Base-by-base conservation (phyloP, 2,888 invertebrate genomes). In the Drosophila niveifrons region DNA sequence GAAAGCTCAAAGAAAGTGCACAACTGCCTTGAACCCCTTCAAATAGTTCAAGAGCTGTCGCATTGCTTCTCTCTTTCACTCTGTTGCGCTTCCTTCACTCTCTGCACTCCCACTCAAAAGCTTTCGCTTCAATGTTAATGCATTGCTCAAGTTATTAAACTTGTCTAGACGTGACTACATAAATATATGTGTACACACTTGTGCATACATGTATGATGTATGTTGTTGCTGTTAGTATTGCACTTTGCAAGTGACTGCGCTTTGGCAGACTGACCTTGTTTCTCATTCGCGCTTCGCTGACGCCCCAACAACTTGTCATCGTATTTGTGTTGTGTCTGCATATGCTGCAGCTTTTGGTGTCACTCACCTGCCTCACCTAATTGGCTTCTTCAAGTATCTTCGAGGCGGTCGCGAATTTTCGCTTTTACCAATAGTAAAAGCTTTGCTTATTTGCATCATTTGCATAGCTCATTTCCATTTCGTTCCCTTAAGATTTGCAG, bases 221-320 rank as follows among this genome's bases (percentile, higher is more conserved):
- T 48, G 7, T 8, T 17, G 39, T 28, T 52, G 39, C n/a, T 44
- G 44, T 31, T 56, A 6, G 36, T 66, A 39, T 36, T 69, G 47
- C 53, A 52, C 41, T 57, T 39, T 68, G 74, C 65, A 69, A 52
- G 52, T 52, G 66, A 39, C 57, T 76, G 79, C 56, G 70, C 68
- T 72, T 78, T 83, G 77, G 55, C 73, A 57, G 51, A 64, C 56
- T 87, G 87, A 87, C 84, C 84, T 87, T 84, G 85, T 84, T 84
- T 84, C 64, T 46, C 23, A 39, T 67, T 80, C 53, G 65, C 66
- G 70, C 70, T 70, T 69, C 47, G 61, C 31, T 57, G 57, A 58
- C 66, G 65, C 66, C 68, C 50, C 46, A 61, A 61, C 51, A 50
- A 73, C 51, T 64, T 62, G 65, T 65, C 66, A 28, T 11, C 15